Percentiles rank a stretch among this genome's conserved stretches.
phyloP scores from a whole-genome alignment of 2,113 vertebrate genomes.

The Paedocypris sp. region DNA sequence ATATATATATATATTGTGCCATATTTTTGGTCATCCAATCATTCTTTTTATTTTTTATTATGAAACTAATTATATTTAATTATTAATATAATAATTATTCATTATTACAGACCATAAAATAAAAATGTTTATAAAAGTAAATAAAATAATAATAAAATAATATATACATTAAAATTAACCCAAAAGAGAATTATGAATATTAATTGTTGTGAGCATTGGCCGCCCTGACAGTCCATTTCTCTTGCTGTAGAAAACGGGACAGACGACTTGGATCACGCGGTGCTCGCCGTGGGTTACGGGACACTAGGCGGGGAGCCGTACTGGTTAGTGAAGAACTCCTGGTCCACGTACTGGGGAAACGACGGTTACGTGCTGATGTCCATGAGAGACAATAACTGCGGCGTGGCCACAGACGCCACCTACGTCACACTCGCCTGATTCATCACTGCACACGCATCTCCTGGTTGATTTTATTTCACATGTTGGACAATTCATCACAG shows the following conservation, averaged over 20 bases:
- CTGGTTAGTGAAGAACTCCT: constrained; percentile 78
- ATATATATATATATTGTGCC: too few relatives aligned
- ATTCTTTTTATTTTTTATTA: too few relatives aligned
- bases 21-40: too few relatives aligned
- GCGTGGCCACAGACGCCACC: constrained; percentile 68
- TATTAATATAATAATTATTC: too few relatives aligned
- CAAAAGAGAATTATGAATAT: too few relatives aligned
- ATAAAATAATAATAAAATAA: too few relatives aligned
- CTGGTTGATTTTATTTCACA: background rate
- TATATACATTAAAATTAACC: too few relatives aligned
- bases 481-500: background rate
- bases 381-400: constrained; percentile 77
- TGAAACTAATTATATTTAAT: too few relatives aligned
- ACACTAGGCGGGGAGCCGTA: constrained; percentile 59
- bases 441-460: background rate
- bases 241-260: constrained; percentile 53
- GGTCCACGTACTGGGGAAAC: constrained; percentile 76
- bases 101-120: too few relatives aligned
- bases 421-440: constrained; percentile 64
- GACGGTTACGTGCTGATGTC: constrained; percentile 75
- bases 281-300: constrained; percentile 68
- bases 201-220: too few relatives aligned
- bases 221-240: too few relatives aligned
- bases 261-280: constrained; percentile 58
- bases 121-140: too few relatives aligned